These are phyloP conservation scores for Threskiornis aethiopicus DNA, from an alignment of 2,797 vertebrate species.

Conservation along the genomic window DNA sequence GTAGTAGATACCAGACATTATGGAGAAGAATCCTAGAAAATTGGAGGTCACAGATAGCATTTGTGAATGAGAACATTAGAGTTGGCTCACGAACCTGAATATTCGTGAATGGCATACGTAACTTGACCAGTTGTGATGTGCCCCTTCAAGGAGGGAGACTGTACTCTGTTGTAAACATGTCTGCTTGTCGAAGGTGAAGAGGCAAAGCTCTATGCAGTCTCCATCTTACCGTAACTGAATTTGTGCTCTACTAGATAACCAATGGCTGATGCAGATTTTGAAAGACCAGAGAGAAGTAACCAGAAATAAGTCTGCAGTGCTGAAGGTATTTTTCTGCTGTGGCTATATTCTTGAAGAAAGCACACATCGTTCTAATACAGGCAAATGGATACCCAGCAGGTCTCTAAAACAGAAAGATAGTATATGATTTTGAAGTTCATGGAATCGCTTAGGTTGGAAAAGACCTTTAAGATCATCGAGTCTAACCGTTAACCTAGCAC, in stretches of 20 bases:
- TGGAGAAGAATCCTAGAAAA: not conserved
- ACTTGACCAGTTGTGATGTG: not conserved
- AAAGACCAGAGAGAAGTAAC: not conserved
- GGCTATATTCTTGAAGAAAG: not conserved
- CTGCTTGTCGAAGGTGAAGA: not conserved
- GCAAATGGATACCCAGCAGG: not conserved
- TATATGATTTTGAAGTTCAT: not conserved
- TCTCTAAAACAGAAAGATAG: not conserved
- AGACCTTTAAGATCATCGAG: no score
- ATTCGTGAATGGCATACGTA: rapidly evolving
- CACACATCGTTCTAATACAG: not conserved
- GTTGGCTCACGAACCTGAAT: not conserved
- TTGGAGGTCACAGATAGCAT: not conserved
- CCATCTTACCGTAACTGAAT: not conserved
- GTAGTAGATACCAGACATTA: not conserved
- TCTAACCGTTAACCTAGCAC: no score
- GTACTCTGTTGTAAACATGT: rapidly evolving
- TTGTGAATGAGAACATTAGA: not conserved
- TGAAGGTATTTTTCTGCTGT: not conserved
- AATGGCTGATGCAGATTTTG: not conserved
- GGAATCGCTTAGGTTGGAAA: no score
- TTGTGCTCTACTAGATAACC: not conserved
- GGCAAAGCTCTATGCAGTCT: not conserved
- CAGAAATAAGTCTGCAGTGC: not conserved
- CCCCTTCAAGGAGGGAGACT: not conserved